These are phyloP conservation scores for Morone saxatilis DNA, from an alignment of 2,113 vertebrate species.

Conservation along the genomic window DNA sequence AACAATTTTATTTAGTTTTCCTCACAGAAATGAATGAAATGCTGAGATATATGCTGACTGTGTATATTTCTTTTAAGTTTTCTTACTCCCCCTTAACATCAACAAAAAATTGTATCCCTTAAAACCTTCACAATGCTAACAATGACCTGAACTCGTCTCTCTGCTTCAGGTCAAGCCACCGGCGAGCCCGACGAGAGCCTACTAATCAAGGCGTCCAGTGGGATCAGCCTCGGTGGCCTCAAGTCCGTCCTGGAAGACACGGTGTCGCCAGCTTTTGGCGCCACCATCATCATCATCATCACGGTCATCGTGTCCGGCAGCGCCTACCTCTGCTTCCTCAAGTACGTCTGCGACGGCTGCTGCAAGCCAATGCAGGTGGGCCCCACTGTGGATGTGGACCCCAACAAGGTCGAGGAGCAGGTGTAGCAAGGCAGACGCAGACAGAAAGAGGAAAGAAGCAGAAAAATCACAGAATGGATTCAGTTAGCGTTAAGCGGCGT, in stretches of 20 bases:
- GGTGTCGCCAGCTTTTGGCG: slow-evolving; percentile 75
- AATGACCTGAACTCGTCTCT: not conserved
- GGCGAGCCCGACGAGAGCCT: slow-evolving; percentile 2
- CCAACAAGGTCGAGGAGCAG: slow-evolving; percentile 82
- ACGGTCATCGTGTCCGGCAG: slow-evolving; percentile 73
- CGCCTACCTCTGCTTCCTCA: slow-evolving; percentile 84
- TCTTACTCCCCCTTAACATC: too few relatives aligned
- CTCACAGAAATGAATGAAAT: too few relatives aligned
- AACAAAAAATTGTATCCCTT: too few relatives aligned
- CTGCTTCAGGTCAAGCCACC: slow-evolving; percentile 47
- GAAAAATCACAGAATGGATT: not conserved
- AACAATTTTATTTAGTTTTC: too few relatives aligned
- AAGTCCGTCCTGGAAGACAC: slow-evolving; percentile 68
- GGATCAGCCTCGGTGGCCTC: slow-evolving; percentile 47
- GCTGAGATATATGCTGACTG: too few relatives aligned
- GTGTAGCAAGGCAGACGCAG: slow-evolving; percentile 48
- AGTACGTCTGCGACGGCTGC: slow-evolving; percentile 82
- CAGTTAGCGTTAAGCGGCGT: too few relatives aligned
- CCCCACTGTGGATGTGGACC: slow-evolving; percentile 69
- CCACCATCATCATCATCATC: slow-evolving; percentile 80
- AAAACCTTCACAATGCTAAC: not conserved
- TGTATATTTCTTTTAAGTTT: too few relatives aligned
- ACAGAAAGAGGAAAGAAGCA: not conserved
- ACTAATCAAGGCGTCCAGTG: not conserved
- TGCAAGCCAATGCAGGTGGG: slow-evolving; percentile 79